These are phyloP conservation scores for Allophyes oxyacanthae DNA, from an alignment of 2,888 invertebrate species.

Conservation along the genomic window DNA sequence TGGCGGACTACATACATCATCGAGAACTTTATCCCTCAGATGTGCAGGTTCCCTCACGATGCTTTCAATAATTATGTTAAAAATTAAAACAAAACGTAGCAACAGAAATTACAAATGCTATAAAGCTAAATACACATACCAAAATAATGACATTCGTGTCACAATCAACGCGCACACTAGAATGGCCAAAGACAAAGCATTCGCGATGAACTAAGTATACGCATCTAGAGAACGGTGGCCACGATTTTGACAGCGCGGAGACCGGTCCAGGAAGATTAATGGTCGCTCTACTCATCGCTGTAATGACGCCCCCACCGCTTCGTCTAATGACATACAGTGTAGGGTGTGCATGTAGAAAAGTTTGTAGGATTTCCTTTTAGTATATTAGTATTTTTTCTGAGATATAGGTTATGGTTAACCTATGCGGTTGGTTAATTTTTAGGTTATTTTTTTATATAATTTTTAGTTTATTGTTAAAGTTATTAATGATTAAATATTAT, in stretches of 20 bases:
- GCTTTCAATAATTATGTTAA: too few species aligned
- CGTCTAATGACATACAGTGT: conserved; percentile 86
- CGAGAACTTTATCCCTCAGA: too few species aligned
- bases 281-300: conserved; percentile 86
- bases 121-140: not conserved
- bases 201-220: conserved; percentile 55
- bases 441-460: not conserved
- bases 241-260: conserved; percentile 87
- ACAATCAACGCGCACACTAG: conserved; percentile 47
- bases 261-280: conserved; percentile 87
- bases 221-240: conserved; percentile 73
- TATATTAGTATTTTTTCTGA: not conserved
- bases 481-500: too few species aligned
- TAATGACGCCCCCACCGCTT: conserved; percentile 86
- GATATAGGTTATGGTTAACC: too few species aligned
- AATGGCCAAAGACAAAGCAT: conserved; percentile 64
- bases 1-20: too few species aligned
- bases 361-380: conserved; percentile 3
- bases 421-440: not conserved
- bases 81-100: too few species aligned
- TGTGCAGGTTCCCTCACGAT: too few species aligned
- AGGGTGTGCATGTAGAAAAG: conserved; percentile 62
- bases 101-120: not conserved
- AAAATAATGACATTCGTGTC: conserved; percentile 31
- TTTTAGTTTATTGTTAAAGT: too few species aligned